These are phyloP conservation scores for Murina feae DNA, from an alignment of 2,113 vertebrate species.

Conservation along the genomic window DNA sequence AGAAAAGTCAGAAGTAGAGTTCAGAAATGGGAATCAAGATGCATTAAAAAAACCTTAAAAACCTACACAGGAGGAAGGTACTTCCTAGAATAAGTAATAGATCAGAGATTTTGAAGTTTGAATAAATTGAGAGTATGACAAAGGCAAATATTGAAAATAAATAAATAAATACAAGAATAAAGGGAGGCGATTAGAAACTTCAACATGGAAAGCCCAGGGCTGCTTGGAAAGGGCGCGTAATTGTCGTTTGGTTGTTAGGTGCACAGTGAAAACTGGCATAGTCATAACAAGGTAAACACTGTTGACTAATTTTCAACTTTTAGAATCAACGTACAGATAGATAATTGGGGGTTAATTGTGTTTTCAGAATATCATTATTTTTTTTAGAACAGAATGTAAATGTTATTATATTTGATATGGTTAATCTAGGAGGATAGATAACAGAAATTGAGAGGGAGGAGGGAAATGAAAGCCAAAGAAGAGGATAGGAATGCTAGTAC, in stretches of 20 bases:
- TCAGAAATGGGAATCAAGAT: not conserved
- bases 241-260: not conserved
- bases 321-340: not conserved
- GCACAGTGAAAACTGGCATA: not conserved
- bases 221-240: not conserved
- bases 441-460: not conserved
- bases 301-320: not conserved
- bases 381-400: not conserved
- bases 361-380: not conserved
- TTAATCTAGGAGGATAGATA: not conserved
- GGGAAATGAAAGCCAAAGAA: not conserved
- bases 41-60: not conserved
- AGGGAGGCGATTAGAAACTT: not conserved
- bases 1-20: not conserved
- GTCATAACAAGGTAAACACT: not conserved
- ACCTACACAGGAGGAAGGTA: not conserved
- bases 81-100: not conserved
- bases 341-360: not conserved
- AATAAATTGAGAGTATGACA: not conserved
- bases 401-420: not conserved
- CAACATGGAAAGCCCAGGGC: not conserved
- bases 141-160: not conserved
- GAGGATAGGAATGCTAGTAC: not conserved
- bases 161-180: not conserved
- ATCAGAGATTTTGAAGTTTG: not conserved